Conservation (phyloP, 2,797 vertebrate genomes). For the Myotis vivesi region DNA sequence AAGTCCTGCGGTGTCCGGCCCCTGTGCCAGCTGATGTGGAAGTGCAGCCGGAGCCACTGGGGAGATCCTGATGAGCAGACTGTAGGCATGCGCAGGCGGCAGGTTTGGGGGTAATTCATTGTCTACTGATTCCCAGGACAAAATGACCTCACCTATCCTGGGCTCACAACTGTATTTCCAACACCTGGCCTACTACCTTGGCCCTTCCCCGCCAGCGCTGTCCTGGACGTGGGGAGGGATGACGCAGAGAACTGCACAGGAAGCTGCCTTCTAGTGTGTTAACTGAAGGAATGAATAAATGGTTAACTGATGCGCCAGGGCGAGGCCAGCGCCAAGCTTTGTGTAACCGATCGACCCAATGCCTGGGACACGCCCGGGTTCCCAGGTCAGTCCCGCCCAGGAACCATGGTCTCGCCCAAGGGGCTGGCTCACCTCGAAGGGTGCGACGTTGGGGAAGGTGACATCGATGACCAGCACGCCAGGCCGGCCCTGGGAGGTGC, state of each 20-base stretch:
- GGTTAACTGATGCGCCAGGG: background rate
- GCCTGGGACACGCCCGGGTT: slow-evolving; percentile 21
- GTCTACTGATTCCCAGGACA: background rate
- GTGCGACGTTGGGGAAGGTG: slow-evolving; percentile 84
- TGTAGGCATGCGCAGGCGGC: background rate
- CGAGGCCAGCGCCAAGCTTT: background rate
- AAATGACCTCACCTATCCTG: background rate
- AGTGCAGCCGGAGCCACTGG: background rate
- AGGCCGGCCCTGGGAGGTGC: slow-evolving; percentile 83
- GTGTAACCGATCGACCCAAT: background rate
- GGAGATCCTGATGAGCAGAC: background rate
- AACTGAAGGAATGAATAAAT: background rate
- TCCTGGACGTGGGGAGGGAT: background rate
- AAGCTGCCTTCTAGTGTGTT: background rate
- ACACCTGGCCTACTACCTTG: background rate
- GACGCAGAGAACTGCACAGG: background rate
- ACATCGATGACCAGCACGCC: slow-evolving; percentile 92
- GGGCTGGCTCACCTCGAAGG: slow-evolving; percentile 87
- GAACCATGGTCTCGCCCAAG: background rate
- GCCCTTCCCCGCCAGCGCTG: background rate
- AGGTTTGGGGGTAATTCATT: background rate
- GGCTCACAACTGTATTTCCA: slow-evolving; percentile 23
- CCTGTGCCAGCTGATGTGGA: background rate
- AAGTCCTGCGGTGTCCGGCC: background rate
- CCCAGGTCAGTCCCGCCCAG: slow-evolving; percentile 28